Evolutionary conservation across 2,113 vertebrate species (phyloP), one percentile per base, ranked within the genome.

Genomic region (Symphodus melops): DNA sequence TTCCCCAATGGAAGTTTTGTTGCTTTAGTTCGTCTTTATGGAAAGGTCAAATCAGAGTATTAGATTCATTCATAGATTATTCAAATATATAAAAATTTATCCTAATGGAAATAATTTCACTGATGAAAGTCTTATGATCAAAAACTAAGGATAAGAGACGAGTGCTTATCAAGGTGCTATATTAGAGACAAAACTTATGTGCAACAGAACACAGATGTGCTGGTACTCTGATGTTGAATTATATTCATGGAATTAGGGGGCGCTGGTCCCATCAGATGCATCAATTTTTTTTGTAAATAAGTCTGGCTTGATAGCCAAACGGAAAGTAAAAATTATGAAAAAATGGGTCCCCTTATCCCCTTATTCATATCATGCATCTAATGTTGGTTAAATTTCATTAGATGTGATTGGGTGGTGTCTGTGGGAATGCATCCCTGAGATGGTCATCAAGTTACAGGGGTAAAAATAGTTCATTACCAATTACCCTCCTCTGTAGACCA

Each of bases 381-480:
- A 53, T 20, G 62, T 78, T 68, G 65, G 52, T 66, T 52, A 61
- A 75, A 81, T 81, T 81, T 84, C 65, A 86, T 88, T 85, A 54
- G 65, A 23, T 68, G 66, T 72, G 67, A 55, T 71, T 28, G 33
- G 65, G 53, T 12, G 56, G 68, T 82, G 77, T 58, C 48, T 57
- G 77, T 69, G 56, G 70, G 79, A 85, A 73, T 57, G 46, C 53
- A 72, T 87, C 84, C 79, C 87, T 83, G 58, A 62, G 82, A 77
- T 88, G 81, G 81, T 85, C 86, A 67, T 64, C 10, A 16, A 69
- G 77, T 88, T 78, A 81, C 20, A 33, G 73, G 11, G 33, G 61
- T 85, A 76, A 75, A 87, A 82, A 84, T 65, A 67, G 82, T 83
- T 90, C 25, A 90, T 83, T 85, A 85, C 60, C 66, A 83, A 71